Evolutionary conservation across 2,797 vertebrate genomes (phyloP).

Genomic region (Siniperca undulata): DNA sequence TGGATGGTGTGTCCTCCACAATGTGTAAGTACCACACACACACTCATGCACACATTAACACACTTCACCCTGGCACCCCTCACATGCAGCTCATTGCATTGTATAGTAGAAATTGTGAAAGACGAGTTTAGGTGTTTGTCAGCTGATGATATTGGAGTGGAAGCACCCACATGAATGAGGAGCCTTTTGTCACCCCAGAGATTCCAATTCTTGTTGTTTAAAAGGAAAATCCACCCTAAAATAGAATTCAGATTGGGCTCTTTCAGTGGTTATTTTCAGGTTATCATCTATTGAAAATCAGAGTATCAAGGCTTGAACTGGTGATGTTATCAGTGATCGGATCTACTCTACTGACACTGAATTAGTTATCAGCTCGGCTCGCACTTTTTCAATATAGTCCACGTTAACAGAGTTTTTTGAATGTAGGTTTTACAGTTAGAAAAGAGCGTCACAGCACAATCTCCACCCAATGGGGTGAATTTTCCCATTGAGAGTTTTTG

Average conservation of each 20-base stretch:
- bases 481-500: neutral
- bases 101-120: neutral
- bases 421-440: neutral
- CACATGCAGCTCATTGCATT: neutral
- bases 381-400: neutral
- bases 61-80: constrained; percentile 22
- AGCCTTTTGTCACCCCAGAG: neutral
- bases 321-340: neutral
- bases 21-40: constrained; percentile 88
- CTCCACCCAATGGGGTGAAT: neutral
- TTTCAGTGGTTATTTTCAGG: neutral
- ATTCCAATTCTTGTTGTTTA: neutral
- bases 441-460: neutral
- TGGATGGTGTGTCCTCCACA: constrained; percentile 98
- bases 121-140: neutral
- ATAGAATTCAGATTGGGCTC: neutral
- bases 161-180: neutral
- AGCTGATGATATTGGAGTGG: constrained; percentile 14
- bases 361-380: neutral
- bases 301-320: neutral
- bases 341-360: neutral
- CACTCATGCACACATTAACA: constrained; percentile 33
- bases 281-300: neutral
- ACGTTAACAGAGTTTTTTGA: neutral
- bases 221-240: neutral